These are phyloP conservation scores for Pseudachorutes palmiensis DNA, from an alignment of 1,140 invertebrate species.

Conservation along the genomic window DNA sequence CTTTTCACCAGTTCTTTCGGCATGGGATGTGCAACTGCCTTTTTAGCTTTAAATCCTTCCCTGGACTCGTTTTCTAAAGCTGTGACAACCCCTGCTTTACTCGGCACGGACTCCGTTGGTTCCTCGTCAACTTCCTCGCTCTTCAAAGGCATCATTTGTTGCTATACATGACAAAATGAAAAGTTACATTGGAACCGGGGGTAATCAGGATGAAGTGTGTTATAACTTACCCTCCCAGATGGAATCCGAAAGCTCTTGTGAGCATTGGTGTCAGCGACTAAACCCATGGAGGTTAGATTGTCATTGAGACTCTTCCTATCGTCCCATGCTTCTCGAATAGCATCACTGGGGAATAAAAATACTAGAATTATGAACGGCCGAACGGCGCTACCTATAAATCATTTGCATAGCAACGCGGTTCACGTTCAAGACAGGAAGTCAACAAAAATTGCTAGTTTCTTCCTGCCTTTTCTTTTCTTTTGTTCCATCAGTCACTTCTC, in stretches of 20 bases:
- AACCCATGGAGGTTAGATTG: constrained; percentile 33
- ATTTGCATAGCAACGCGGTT: too few species aligned
- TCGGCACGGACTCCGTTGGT: not conserved
- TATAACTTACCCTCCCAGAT: constrained; percentile 10
- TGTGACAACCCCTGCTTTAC: constrained; percentile 14
- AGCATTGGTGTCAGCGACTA: constrained; percentile 32
- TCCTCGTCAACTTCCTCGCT: constrained; percentile 1
- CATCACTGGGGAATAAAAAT: constrained; percentile 30
- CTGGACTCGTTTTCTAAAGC: constrained; percentile 19
- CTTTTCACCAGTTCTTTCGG: constrained; percentile 33
- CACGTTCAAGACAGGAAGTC: too few species aligned
- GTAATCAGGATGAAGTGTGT: too few species aligned
- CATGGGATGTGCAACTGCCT: constrained; percentile 23
- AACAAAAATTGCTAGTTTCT: too few species aligned
- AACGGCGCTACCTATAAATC: too few species aligned
- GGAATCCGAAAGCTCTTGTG: constrained; percentile 3
- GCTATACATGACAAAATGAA: constrained; percentile 9
- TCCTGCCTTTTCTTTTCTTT: too few species aligned
- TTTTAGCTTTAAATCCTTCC: constrained; percentile 25
- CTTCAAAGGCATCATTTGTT: constrained; percentile 15
- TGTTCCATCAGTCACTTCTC: too few species aligned
- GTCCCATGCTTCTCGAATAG: constrained; percentile 33
- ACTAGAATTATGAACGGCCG: too few species aligned
- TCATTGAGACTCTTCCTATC: constrained; percentile 26
- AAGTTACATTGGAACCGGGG: too few species aligned